Evolutionary conservation across 37 sponge, comb jelly and placozoan genomes (phyloP).

Genomic region (Geodia barretti): DNA sequence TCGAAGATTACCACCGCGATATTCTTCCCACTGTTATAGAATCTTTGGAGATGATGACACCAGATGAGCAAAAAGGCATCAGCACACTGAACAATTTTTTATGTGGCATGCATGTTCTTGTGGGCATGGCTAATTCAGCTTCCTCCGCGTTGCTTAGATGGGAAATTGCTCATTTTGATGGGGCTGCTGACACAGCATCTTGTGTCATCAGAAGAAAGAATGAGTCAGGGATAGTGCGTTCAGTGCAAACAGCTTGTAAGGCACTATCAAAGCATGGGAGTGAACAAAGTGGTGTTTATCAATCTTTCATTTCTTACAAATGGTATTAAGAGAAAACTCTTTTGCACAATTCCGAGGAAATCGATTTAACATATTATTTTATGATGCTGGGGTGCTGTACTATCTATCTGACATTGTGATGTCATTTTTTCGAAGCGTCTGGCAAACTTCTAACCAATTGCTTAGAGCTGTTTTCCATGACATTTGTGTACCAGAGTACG

Average conservation of each 20-base stretch:
- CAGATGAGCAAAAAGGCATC: not conserved
- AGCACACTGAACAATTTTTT: conserved; percentile 38
- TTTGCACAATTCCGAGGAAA: conserved; percentile 43
- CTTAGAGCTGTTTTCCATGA: conserved; percentile 24
- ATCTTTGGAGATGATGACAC: conserved; percentile 6
- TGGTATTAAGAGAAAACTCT: not conserved
- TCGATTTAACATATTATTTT: conserved; percentile 48
- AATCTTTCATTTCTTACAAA: conserved; percentile 21
- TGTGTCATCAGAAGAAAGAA: not conserved
- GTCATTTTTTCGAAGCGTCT: conserved; percentile 10
- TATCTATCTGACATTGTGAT: not conserved
- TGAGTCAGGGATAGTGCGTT: conserved; percentile 34
- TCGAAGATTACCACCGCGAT: conserved; percentile 29
- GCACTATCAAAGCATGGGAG: conserved; percentile 22
- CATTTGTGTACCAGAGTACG: conserved; percentile 21
- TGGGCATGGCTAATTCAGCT: conserved; percentile 37
- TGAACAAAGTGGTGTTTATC: conserved; percentile 53
- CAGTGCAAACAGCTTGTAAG: conserved; percentile 36
- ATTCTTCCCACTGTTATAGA: conserved; percentile 19
- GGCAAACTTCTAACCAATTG: conserved; percentile 34
- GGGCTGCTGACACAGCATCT: not conserved
- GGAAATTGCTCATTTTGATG: conserved; percentile 17
- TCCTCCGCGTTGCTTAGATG: not conserved
- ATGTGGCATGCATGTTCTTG: conserved; percentile 44
- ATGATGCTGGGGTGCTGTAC: conserved; percentile 43